Evolutionary conservation across 2,113 vertebrate species (phyloP).

Genomic region (Epinephelus fuscoguttatus): DNA sequence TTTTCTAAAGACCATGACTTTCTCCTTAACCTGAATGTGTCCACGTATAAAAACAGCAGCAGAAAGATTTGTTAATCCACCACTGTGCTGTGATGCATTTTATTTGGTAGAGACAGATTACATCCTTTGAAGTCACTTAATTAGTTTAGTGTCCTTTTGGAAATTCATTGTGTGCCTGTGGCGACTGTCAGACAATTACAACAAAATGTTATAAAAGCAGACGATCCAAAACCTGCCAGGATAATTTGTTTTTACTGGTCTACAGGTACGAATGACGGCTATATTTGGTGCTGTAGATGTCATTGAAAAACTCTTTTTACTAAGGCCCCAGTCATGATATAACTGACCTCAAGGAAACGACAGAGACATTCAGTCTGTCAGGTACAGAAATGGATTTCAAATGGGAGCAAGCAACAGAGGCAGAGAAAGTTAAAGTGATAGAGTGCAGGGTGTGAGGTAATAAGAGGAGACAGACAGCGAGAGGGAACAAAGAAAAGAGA

Average conservation of each 20-base stretch:
- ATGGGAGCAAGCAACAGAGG: background rate
- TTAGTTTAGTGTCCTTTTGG: background rate
- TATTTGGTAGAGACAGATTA: background rate
- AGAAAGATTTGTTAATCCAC: background rate
- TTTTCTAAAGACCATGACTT: background rate
- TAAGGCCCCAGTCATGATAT: conserved; percentile 7
- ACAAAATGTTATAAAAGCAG: background rate
- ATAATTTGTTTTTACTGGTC: background rate
- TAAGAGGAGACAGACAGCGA: background rate
- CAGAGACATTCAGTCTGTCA: conserved; percentile 11
- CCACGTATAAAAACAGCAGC: background rate
- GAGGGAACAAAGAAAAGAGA: conserved; percentile 19
- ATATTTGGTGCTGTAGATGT: background rate
- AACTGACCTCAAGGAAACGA: conserved; percentile 7
- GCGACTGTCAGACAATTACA: background rate
- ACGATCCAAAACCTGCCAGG: background rate
- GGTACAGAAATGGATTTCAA: conserved; percentile 40
- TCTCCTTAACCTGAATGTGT: background rate
- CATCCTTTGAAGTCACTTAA: background rate
- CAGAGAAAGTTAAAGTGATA: background rate
- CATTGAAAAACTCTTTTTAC: background rate
- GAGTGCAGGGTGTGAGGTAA: conserved; percentile 2
- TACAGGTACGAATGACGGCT: background rate
- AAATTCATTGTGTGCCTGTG: background rate
- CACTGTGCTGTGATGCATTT: background rate